These are phyloP conservation scores for Drosophila rhopaloa DNA, from an alignment of 1,140 invertebrate species.

Conservation along the genomic window DNA sequence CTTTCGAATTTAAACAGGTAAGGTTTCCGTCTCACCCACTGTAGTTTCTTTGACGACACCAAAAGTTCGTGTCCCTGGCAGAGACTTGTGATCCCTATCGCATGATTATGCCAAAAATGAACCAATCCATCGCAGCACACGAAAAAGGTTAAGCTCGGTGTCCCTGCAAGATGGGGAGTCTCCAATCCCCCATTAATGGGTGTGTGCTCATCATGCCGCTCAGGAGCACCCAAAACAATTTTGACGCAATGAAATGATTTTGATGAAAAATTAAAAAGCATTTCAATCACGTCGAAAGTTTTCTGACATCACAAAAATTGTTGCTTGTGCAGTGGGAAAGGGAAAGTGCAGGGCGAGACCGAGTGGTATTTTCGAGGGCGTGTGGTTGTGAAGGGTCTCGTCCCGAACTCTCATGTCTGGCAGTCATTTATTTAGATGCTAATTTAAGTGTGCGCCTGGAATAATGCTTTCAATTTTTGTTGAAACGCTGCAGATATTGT, in stretches of 20 bases:
- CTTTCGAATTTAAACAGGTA: too few species aligned
- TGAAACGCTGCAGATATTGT: neutral
- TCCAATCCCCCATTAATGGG: neutral
- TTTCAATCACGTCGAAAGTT: conserved; percentile 78
- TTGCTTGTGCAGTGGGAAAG: conserved; percentile 23
- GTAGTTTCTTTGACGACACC: conserved; percentile 8
- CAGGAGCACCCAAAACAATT: conserved; percentile 36
- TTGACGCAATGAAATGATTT: conserved; percentile 62
- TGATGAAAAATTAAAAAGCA: conserved; percentile 70
- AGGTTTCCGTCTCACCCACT: conserved; percentile 4
- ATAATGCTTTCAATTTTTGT: conserved; percentile 37
- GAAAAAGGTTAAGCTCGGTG: conserved; percentile 46
- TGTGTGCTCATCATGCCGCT: conserved; percentile 18
- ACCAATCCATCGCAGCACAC: conserved; percentile 45
- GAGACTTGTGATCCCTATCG: conserved; percentile 43
- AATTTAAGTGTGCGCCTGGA: conserved; percentile 55
- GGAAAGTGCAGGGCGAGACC: conserved; percentile 3
- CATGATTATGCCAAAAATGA: conserved; percentile 53
- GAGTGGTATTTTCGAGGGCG: conserved; percentile 1
- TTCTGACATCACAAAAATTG: conserved; percentile 59
- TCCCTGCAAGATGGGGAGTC: conserved; percentile 19
- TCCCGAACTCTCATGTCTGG: conserved; percentile 8
- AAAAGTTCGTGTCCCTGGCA: conserved; percentile 32
- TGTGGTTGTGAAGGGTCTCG: conserved; percentile 3
- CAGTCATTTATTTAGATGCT: conserved; percentile 64